These are phyloP conservation scores for Ceryle rudis DNA, from an alignment of 2,797 vertebrate genomes.

Conservation along the genomic window DNA sequence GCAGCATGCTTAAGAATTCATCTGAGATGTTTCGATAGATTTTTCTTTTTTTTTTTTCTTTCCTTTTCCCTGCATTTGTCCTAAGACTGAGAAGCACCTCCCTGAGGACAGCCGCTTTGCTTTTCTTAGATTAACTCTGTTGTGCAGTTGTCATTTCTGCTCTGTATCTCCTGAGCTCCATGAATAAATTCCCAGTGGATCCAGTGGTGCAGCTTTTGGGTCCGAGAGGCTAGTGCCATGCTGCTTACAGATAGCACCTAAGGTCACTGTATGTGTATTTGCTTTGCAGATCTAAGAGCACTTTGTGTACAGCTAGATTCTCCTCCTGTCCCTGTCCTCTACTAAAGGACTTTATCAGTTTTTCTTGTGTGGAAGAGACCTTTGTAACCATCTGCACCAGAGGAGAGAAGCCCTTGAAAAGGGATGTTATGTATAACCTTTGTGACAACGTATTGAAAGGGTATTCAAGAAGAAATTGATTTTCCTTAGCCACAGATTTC, in stretches of 20 bases:
- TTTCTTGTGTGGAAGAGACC: background rate
- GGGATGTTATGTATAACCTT: background rate
- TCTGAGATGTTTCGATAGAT: background rate
- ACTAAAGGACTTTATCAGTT: background rate
- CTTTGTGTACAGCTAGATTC: background rate
- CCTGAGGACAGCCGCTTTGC: background rate
- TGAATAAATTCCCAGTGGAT: background rate
- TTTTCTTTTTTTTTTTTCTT: background rate
- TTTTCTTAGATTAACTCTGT: background rate
- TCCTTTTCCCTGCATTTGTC: background rate
- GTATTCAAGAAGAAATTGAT: background rate
- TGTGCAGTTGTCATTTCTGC: background rate
- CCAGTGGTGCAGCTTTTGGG: background rate
- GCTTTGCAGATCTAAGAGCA: background rate
- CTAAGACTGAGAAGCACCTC: background rate
- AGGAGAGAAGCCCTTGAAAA: background rate
- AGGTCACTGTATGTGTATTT: constrained; percentile 16
- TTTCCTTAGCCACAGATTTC: background rate
- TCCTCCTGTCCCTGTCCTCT: background rate
- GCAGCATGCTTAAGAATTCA: background rate
- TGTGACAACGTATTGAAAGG: background rate
- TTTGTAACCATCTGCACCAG: background rate
- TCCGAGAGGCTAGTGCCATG: background rate
- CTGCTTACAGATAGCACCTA: constrained; percentile 9
- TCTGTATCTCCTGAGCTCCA: background rate